These are phyloP conservation scores for Alcedo quadribrachys DNA, from an alignment of 2,797 vertebrate genomes.

Conservation along the genomic window DNA sequence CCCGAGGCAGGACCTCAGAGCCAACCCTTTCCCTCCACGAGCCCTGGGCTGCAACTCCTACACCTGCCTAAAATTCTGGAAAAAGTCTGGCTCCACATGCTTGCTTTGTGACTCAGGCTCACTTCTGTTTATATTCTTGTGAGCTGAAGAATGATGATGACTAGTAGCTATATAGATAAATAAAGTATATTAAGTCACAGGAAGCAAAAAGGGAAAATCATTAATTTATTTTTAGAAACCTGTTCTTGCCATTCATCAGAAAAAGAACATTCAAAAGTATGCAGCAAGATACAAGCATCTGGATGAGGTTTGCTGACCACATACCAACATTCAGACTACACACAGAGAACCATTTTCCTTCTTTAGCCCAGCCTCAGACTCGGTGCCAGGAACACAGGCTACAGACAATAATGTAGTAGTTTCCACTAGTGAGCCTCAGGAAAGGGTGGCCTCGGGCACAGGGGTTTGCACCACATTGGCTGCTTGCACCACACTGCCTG, in stretches of 20 bases:
- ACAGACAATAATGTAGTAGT: background rate
- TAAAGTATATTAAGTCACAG: slow-evolving; percentile 66
- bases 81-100: slow-evolving; percentile 30
- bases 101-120: slow-evolving; percentile 16
- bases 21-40: background rate
- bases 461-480: background rate
- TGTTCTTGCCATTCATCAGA: slow-evolving; percentile 75
- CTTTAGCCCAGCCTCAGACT: slow-evolving; percentile 15
- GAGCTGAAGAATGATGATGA: slow-evolving; percentile 14
- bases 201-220: slow-evolving; percentile 59
- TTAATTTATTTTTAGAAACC: slow-evolving; percentile 78
- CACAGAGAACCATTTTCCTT: slow-evolving; percentile 51
- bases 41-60: background rate
- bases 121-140: slow-evolving; percentile 35
- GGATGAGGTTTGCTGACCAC: slow-evolving; percentile 62
- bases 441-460: background rate
- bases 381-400: slow-evolving; percentile 14
- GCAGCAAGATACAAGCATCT: slow-evolving; percentile 58
- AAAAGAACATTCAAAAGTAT: slow-evolving; percentile 69
- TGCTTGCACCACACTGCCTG: background rate
- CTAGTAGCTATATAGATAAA: slow-evolving; percentile 62
- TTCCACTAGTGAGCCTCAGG: background rate
- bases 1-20: background rate
- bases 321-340: slow-evolving; percentile 41
- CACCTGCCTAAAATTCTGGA: slow-evolving; percentile 39